Conservation (phyloP, 1,140 invertebrate genomes). For the Neodiprion fabricii region DNA sequence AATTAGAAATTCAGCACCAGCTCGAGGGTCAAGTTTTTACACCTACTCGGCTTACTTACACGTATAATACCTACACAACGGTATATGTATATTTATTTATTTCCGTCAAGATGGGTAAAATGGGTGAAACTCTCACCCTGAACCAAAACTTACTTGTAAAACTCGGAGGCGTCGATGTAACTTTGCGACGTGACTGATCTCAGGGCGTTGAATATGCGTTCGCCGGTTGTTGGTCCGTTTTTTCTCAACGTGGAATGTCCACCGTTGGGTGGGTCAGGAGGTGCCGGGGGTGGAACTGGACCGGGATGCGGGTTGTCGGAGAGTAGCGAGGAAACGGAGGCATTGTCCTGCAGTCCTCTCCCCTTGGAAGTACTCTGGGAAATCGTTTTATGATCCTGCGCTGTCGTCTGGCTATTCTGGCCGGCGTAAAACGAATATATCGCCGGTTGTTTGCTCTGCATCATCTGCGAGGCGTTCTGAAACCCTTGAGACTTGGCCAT, state of each 20-base stretch:
- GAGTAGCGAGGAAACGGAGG: conserved; percentile 16
- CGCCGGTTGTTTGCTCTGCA: conserved; percentile 37
- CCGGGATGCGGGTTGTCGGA: conserved; percentile 37
- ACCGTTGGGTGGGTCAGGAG: conserved; percentile 45
- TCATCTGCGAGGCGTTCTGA: conserved; percentile 54
- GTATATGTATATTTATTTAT: too few relatives aligned
- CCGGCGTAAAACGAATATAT: background rate
- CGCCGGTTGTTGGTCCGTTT: conserved; percentile 51
- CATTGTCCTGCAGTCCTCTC: background rate
- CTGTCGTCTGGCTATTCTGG: background rate
- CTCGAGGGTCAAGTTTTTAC: too few relatives aligned
- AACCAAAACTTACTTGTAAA: conserved; percentile 49
- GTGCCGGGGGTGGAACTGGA: conserved; percentile 48
- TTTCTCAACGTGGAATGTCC: conserved; percentile 34
- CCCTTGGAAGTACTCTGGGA: conserved; percentile 8
- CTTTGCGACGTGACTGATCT: conserved; percentile 54
- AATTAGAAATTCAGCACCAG: too few relatives aligned
- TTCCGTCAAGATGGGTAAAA: too few relatives aligned
- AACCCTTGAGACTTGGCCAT: conserved; percentile 37
- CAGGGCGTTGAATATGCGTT: conserved; percentile 56
- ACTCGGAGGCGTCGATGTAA: conserved; percentile 57
- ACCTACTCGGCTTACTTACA: too few relatives aligned
- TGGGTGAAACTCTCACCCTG: conserved; percentile 10
- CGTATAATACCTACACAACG: too few relatives aligned
- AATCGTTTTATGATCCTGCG: conserved; percentile 1